Evolutionary conservation across 1,140 invertebrate species (phyloP), one percentile per base, ranked within the genome.

Genomic region (Elysia chlorotica): DNA sequence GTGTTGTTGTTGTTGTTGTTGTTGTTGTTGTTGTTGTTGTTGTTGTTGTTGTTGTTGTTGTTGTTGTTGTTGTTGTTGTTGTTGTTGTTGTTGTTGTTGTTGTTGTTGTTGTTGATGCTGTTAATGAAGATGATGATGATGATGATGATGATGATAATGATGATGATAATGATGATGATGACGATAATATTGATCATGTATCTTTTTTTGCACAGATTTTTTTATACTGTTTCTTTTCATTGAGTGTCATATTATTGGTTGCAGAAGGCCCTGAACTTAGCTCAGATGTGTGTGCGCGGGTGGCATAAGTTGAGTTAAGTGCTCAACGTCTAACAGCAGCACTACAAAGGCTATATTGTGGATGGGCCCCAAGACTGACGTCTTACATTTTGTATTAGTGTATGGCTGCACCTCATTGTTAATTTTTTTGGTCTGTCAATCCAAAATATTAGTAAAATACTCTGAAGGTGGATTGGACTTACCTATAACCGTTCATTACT

Each of bases 31-130:
- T 21, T 66, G 65, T 23, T 41, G 65, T 21, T 66, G 65, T 38
- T 66, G 35, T n/a, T 66, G 65, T 14, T 66, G 65, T 23, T 41
- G 65, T 38, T 66, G 37, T 19, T 38, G 65, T 23, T 38, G 65
- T 14, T 66, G 65, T 21, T 66, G 65, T 21, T 36, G 65, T 14
- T 68, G 65, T 28, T 68, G 65, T 19, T 68, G 65, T 28, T 68
- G 37, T 28, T 68, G 65, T 53, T 68, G 65, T 28, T 68, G 65
- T 53, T 68, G 65, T 28, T 68, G 65, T 28, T 68, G 65, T 53
- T 68, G 65, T 28, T 68, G 65, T 28, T 68, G 65, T 31, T 68
- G 65, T 28, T 68, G 65, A 68, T 68, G 65, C 25, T 68, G 65
- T 53, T 68, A 48, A 53, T 68, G 65, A 53, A 53, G 65, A 53